phyloP scores from a whole-genome alignment of 2,113 vertebrate species.

The Pachyramphus minor region DNA sequence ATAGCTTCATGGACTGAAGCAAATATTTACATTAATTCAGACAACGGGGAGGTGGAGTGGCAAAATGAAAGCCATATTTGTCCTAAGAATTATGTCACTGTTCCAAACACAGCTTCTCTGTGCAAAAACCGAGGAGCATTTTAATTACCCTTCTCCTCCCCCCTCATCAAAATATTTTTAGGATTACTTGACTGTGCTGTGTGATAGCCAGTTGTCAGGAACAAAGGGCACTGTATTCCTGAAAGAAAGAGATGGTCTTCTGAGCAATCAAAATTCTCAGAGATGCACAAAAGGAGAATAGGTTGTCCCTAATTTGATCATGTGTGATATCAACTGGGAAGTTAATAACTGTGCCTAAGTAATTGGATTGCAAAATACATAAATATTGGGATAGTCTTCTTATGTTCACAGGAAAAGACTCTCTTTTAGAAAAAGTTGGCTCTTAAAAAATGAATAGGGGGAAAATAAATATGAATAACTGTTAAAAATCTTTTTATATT shows the following conservation, averaged over 20 bases:
- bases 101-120: slow-evolving; percentile 37
- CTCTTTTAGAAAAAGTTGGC: not conserved
- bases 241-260: not conserved
- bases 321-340: not conserved
- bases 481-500: not conserved
- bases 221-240: slow-evolving; percentile 2
- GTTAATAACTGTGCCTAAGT: not conserved
- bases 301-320: not conserved
- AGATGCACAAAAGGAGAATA: not conserved
- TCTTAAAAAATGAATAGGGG: not conserved
- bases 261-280: not conserved
- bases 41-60: not conserved
- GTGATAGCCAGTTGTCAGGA: slow-evolving; percentile 1
- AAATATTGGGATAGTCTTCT: not conserved
- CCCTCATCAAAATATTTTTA: slow-evolving; percentile 39
- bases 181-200: slow-evolving; percentile 17
- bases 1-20: not conserved
- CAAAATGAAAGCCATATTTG: slow-evolving; percentile 55
- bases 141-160: slow-evolving; percentile 27
- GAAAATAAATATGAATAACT: not conserved
- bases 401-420: not conserved
- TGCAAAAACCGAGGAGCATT: slow-evolving; percentile 1
- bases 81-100: slow-evolving; percentile 39
- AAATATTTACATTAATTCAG: slow-evolving; percentile 58
- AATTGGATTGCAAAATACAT: not conserved